Evolutionary conservation across 53 echinoderm and acorn worm species (phyloP), one percentile per base, ranked within the genome.

Genomic region (Henricia sp.): DNA sequence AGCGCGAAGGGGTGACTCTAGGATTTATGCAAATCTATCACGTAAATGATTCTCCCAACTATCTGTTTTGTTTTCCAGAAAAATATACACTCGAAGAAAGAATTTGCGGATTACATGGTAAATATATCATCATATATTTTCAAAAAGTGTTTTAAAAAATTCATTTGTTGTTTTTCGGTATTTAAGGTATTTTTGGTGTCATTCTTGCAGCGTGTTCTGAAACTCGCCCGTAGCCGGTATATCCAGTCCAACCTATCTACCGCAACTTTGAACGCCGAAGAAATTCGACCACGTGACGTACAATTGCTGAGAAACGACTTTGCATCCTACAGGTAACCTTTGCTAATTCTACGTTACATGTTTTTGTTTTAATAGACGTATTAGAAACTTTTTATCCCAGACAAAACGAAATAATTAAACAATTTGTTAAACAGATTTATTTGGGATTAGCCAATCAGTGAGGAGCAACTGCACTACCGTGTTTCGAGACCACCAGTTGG

Each of bases 291-390:
- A 56, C 39, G 76, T 24, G 76, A 75, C 27, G 26, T 75, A 27
- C 76, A 75, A 11, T 38, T 42, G 4, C 38, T 75, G 23, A 56
- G 76, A 37, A 58, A 58, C 39, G 76, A 75, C 58, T 19, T 75
- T 30, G 3, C 24, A 1, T 10, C 76, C 14, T 58, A 39, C 76
- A 75, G 76, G 76, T 75, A 75, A 70, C 12, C n/a, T n/a, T n/a
- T 2, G 3, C 0, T 8, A 5, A 20, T 19, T 8, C 19, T 58
- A 9, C 24, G 13, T 38, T 17, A 40, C 26, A 6, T 17, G 23
- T 20, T 27, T 3, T 27, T 11, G 27, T 26, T 19, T 23, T 46
- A 12, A 48, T 17, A 10, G 28, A 71, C 14, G 29, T 11, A 40
- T 41, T n/a, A 6, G 26, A 14, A 11, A 44, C 30, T 27, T 0